Evolutionary conservation across 2,888 invertebrate genomes (phyloP).

Genomic region (Euclidia mi): DNA sequence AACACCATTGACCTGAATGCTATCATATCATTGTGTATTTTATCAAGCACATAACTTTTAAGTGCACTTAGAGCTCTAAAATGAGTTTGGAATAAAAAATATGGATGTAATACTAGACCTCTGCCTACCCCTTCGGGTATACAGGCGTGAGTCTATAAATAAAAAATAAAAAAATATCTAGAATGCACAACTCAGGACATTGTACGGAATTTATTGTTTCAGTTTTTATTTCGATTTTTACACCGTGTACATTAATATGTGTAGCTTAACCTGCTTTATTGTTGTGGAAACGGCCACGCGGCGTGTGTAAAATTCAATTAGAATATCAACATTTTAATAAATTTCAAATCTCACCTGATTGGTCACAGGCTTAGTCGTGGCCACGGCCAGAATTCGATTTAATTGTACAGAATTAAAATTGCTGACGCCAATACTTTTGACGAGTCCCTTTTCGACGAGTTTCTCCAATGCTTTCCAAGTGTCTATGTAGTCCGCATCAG

Average conservation of each 20-base stretch:
- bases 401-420: constrained; percentile 94
- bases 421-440: constrained; percentile 92
- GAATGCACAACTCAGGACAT: too few species aligned
- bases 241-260: not conserved
- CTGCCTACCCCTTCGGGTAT: too few species aligned
- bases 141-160: too few species aligned
- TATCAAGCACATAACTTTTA: too few species aligned
- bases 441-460: constrained; percentile 90
- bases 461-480: constrained; percentile 93
- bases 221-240: not conserved
- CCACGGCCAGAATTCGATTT: constrained; percentile 89
- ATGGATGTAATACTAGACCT: too few species aligned
- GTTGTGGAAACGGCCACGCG: not conserved
- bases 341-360: constrained; percentile 86
- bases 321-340: constrained; percentile 24
- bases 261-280: constrained; percentile 9
- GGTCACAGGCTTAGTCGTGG: constrained; percentile 89
- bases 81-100: too few species aligned
- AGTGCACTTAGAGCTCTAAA: too few species aligned
- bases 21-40: too few species aligned
- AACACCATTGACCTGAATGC: too few species aligned
- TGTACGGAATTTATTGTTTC: too few species aligned
- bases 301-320: constrained; percentile 83
- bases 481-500: constrained; percentile 92
- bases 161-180: too few species aligned